Evolutionary conservation across 2,113 vertebrate species (phyloP), one percentile per base, ranked within the genome.

Genomic region (Gyps fulvus): DNA sequence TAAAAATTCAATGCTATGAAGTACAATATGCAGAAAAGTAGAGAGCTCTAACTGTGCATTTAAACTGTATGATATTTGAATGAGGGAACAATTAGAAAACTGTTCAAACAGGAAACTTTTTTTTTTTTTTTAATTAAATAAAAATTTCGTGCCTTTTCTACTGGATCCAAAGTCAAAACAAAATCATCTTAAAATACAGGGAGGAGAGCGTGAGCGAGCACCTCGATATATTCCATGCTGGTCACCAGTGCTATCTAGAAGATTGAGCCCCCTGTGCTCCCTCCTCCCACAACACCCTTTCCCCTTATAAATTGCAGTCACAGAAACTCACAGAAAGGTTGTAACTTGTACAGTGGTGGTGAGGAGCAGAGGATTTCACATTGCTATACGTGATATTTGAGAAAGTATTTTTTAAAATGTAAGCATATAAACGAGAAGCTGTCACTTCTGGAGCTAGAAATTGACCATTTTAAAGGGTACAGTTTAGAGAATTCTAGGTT

Each of bases 191-290:
- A 47, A 85, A 93, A 78, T 23, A 81, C 0, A 1, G 8, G 5
- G 34, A 21, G 20, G 49, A 0, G 8, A 5, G 34, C 26, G 2
- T 52, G 26, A 62, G 66, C 0, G 0, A 76, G 27, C 7, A 4
- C 59, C 25, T 67, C 0, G 0, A 50, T 32, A 49, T 15, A 71
- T n/a, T 67, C 61, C 4, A 8, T 4, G 5, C 43, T 84, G 79
- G 29, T 57, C 77, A 65, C 32, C 71, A 36, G 70, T 47, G 86
- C 76, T 57, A 70, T 1, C 38, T 87, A 95, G 87, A 72, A 88
- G 49, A 93, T 13, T 59, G 66, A 94, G 58, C 29, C 10, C 54
- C 8, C 54, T 81, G 61, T 4, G 0, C 16, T 71, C 32, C 45
- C 52, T 85, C 58, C 54, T 91, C 70, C 73, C 43, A 62, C 50